Percentiles rank a stretch among this genome's conserved stretches.
phyloP scores from a whole-genome alignment of 2,113 vertebrate genomes.

The Octodon degus region DNA sequence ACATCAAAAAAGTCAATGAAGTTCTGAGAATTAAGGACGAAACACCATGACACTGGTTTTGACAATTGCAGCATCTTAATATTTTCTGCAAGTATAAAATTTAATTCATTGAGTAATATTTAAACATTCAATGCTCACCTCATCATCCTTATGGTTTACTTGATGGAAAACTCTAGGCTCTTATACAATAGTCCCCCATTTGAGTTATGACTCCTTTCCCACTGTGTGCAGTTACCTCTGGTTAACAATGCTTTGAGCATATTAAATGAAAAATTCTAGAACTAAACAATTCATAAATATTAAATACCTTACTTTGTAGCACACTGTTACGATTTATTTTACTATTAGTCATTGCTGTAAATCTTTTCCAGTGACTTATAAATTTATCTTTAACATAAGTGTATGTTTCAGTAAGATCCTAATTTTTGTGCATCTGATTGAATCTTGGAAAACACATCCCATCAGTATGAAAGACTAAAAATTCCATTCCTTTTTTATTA shows the following conservation, averaged over 20 bases:
- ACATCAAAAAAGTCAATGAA: constrained; percentile 50
- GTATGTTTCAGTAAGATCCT: neutral
- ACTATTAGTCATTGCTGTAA: neutral
- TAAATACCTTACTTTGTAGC: neutral
- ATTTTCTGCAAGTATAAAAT: neutral
- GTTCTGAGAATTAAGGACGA: constrained; percentile 51
- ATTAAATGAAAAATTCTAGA: neutral
- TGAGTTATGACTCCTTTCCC: neutral
- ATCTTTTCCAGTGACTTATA: neutral
- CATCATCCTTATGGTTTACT: neutral
- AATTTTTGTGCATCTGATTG: neutral
- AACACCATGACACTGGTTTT: constrained; percentile 54
- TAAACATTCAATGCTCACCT: neutral
- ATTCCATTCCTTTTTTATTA: neutral
- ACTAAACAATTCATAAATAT: neutral
- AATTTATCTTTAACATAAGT: neutral
- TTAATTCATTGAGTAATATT: neutral
- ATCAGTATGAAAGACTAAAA: neutral
- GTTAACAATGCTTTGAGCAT: neutral
- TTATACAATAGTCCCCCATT: neutral
- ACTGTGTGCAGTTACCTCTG: neutral
- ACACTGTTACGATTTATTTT: neutral
- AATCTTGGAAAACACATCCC: neutral
- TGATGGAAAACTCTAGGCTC: neutral
- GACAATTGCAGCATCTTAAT: neutral